Base-by-base conservation (phyloP, 2,888 invertebrate species). In the Rhorus exstirpatorius region DNA sequence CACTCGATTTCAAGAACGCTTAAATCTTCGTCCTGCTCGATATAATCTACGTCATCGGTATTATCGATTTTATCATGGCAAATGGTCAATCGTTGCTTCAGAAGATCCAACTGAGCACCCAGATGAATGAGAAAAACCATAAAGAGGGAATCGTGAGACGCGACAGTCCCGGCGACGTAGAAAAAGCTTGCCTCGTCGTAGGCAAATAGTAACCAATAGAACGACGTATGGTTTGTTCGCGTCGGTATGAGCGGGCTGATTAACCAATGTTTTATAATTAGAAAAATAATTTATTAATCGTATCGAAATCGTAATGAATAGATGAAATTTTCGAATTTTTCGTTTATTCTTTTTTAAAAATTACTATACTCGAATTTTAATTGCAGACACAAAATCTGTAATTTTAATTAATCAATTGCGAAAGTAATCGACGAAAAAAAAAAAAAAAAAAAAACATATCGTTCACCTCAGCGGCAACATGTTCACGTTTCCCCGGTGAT, bases 121-220 rank as follows among this genome's bases (percentile, higher is more conserved):
- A 82, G 49, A 51, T 82, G 84, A 24, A 85, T 82, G 31, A 85
- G 81, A 19, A 84, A 77, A 12, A 84, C 84, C 61, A 84, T 78
- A 46, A 85, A 82, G 19, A 84, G 58, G 4, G 71, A 77, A 53
- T 85, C 85, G 63, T 84, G 84, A 7, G 79, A 61, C 3, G 71
- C 82, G n/a, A 76, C 75, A n/a, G 81, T 38, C n/a, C 79, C 74
- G 14, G 83, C 84, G 31, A 81, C 49, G 61, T 76, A 78, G 17
- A 67, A 81, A 46, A 84, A 82, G n/a, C 68, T 79, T 7, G 38
- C 41, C 19, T 60, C 83, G 60, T 83, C 83, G 65, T 78, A 58
- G 68, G 58, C 41, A 24, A 76, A 84, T 31, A 76, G 58, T 35
- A 77, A 60, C 84, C 83, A 84, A 53, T 84, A 84, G 58, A 38